phyloP scores from a whole-genome alignment of 2,113 vertebrate species.

The Cyanocitta stelleri region DNA sequence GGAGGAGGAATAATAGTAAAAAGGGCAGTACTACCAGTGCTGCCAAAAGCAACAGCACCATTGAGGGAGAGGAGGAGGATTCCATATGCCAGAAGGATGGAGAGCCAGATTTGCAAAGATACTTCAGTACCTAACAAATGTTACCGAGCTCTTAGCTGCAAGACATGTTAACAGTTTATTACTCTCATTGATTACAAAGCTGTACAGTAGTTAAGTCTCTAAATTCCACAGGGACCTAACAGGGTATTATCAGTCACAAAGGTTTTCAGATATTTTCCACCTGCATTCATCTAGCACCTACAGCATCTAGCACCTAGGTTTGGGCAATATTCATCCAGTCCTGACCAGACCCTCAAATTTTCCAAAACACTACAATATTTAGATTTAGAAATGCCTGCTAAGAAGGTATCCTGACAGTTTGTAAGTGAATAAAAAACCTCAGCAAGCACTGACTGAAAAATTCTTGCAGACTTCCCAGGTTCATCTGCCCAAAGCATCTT shows the following conservation, averaged over 20 bases:
- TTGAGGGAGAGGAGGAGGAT: not conserved
- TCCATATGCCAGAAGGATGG: not conserved
- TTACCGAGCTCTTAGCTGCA: not conserved
- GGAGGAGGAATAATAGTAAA: not conserved
- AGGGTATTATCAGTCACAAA: not conserved
- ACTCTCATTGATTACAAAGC: not conserved
- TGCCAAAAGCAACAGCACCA: slow-evolving; percentile 12
- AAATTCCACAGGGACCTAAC: not conserved
- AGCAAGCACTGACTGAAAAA: not conserved
- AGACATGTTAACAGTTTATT: not conserved
- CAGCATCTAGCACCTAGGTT: not conserved
- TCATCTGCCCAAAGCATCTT: not conserved
- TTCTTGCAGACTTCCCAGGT: not conserved
- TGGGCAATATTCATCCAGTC: not conserved
- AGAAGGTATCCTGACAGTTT: not conserved
- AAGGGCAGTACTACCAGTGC: not conserved
- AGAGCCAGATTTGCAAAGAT: slow-evolving; percentile 26
- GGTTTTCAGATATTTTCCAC: not conserved
- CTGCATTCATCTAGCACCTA: not conserved
- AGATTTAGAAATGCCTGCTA: not conserved
- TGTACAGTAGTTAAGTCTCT: not conserved
- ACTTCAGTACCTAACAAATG: slow-evolving; percentile 12
- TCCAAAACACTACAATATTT: not conserved
- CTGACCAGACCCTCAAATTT: not conserved
- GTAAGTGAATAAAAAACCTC: not conserved